phyloP scores from a whole-genome alignment of 2,113 vertebrate genomes.

The Barbus barbus region DNA sequence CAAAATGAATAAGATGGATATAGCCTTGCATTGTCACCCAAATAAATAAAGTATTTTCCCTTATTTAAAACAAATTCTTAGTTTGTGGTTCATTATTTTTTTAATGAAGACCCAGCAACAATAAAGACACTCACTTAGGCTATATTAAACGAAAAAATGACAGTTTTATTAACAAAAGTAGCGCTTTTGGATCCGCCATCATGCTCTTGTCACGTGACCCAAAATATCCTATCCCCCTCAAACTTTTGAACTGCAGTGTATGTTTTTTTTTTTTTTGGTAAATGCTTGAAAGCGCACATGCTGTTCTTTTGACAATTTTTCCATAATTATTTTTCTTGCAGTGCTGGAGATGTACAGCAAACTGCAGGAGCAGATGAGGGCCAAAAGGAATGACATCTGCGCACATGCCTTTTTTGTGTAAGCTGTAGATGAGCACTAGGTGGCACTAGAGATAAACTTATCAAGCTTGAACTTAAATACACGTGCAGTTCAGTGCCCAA shows the following conservation, averaged over 20 bases:
- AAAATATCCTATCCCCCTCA: too few relatives aligned
- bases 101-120: too few relatives aligned
- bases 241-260: too few relatives aligned
- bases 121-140: too few relatives aligned
- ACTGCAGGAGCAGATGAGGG: slow-evolving; percentile 93
- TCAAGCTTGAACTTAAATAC: not conserved
- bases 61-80: too few relatives aligned
- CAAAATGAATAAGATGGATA: too few relatives aligned
- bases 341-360: slow-evolving; percentile 98
- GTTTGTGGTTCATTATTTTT: too few relatives aligned
- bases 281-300: not conserved
- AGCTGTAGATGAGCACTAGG: slow-evolving; percentile 30
- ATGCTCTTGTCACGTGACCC: too few relatives aligned
- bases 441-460: slow-evolving; percentile 43
- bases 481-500: not conserved
- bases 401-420: not conserved
- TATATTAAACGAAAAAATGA: too few relatives aligned
- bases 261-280: not conserved
- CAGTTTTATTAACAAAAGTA: not conserved
- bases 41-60: too few relatives aligned
- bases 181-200: too few relatives aligned
- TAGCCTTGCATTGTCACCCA: too few relatives aligned
- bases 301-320: not conserved
- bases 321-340: slow-evolving; percentile 61
- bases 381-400: slow-evolving; percentile 82